Evolutionary conservation across 2,888 invertebrate species (phyloP).

Genomic region (Strigamia transsilvanica): DNA sequence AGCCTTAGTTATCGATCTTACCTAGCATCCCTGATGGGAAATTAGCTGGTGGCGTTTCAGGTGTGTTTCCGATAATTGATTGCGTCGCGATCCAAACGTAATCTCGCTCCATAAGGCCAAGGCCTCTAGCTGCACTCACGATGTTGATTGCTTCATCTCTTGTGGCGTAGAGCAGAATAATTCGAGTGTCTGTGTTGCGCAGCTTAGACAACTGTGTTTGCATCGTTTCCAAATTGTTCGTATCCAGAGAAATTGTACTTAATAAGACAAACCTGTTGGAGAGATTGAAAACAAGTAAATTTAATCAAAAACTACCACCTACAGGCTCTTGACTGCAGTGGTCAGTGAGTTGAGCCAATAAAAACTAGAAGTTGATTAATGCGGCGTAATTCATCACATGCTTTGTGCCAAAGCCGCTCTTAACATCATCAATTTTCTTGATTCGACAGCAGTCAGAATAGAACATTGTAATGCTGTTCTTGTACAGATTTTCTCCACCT

Average conservation of each 20-base stretch:
- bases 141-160: slow-evolving; percentile 55
- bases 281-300: not conserved
- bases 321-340: too few species aligned
- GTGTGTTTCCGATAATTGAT: slow-evolving; percentile 62
- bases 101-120: slow-evolving; percentile 60
- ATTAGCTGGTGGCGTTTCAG: slow-evolving; percentile 68
- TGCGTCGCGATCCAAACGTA: slow-evolving; percentile 64
- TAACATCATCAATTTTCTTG: too few species aligned
- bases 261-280: slow-evolving; percentile 57
- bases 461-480: too few species aligned
- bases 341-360: too few species aligned
- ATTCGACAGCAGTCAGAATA: too few species aligned
- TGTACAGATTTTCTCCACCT: not conserved
- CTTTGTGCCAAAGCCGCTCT: too few species aligned
- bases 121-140: slow-evolving; percentile 59
- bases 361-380: too few species aligned
- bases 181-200: slow-evolving; percentile 69
- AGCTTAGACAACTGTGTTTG: slow-evolving; percentile 76
- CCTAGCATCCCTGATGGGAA: slow-evolving; percentile 90
- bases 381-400: too few species aligned
- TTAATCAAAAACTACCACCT: not conserved
- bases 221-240: slow-evolving; percentile 64
- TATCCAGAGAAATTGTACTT: slow-evolving; percentile 57
- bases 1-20: slow-evolving; percentile 61
- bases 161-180: slow-evolving; percentile 61